Percentiles rank a stretch among this genome's conserved stretches.
phyloP scores from a whole-genome alignment of 2,888 invertebrate species.

The Hesperia comma region DNA sequence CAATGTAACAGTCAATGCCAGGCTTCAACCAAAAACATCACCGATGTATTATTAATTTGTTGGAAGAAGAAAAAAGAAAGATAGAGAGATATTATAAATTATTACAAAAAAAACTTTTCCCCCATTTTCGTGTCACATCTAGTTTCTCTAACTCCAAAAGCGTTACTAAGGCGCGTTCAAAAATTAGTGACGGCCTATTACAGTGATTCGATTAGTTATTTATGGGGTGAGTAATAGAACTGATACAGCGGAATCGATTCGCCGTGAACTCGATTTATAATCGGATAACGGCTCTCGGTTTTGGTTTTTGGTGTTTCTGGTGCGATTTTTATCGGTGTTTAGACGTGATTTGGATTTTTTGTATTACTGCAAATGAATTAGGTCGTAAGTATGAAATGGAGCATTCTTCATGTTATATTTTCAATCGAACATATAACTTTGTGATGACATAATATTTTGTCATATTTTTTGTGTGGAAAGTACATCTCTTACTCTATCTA shows the following conservation, averaged over 20 bases:
- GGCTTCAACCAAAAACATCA: no score
- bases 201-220: conserved; percentile 79
- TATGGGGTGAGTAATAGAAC: conserved; percentile 78
- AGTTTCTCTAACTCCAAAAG: conserved; percentile 54
- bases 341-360: not conserved
- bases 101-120: no score
- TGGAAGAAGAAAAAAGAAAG: no score
- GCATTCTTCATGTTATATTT: no score
- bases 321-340: conserved; percentile 11
- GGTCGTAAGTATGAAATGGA: no score
- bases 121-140: conserved; percentile 46
- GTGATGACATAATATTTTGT: no score
- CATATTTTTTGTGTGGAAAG: no score
- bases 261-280: conserved; percentile 62
- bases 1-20: no score
- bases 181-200: conserved; percentile 78
- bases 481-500: no score
- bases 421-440: no score
- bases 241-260: conserved; percentile 68
- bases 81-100: no score
- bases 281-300: conserved; percentile 56
- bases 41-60: no score
- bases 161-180: conserved; percentile 70
- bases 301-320: conserved; percentile 11
- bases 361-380: not conserved